A percentile compares a stretch with the other conserved stretches of the same genome.
These are phyloP conservation scores for Merluccius polli DNA, from an alignment of 2,797 vertebrate genomes.

Conservation along the genomic window DNA sequence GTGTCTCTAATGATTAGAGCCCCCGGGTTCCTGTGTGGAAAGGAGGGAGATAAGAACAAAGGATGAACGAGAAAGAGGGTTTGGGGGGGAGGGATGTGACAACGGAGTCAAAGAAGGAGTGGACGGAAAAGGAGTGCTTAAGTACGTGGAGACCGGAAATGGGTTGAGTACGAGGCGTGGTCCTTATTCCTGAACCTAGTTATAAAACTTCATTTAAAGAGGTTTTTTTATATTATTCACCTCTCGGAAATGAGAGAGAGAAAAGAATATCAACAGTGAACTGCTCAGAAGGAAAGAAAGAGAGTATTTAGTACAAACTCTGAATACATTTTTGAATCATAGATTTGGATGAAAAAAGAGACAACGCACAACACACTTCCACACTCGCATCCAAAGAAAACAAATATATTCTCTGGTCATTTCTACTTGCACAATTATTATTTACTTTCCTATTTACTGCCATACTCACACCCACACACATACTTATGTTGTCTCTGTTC, in stretches of 20 bases:
- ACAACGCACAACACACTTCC: constrained; percentile 21
- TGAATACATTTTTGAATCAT: constrained; percentile 24
- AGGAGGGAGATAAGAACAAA: no score
- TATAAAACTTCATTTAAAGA: no score
- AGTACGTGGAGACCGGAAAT: no score
- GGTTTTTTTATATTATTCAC: background rate
- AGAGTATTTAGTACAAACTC: background rate
- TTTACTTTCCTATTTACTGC: constrained; percentile 16
- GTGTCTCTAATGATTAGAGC: no score
- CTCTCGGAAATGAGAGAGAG: background rate
- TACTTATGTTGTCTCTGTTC: background rate
- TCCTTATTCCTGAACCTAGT: no score
- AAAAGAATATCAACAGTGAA: constrained; percentile 3
- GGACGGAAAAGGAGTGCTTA: no score
- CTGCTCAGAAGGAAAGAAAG: background rate
- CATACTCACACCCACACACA: constrained; percentile 1
- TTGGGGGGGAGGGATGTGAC: no score
- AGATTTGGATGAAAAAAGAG: constrained; percentile 30
- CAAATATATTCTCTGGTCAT: background rate
- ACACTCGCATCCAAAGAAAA: constrained; percentile 11
- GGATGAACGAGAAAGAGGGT: no score
- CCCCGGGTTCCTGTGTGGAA: no score
- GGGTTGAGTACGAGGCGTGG: no score
- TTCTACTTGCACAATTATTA: background rate
- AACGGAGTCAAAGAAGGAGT: no score